phyloP scores from a whole-genome alignment of 2,888 invertebrate genomes.

The Lissonota sp. region DNA sequence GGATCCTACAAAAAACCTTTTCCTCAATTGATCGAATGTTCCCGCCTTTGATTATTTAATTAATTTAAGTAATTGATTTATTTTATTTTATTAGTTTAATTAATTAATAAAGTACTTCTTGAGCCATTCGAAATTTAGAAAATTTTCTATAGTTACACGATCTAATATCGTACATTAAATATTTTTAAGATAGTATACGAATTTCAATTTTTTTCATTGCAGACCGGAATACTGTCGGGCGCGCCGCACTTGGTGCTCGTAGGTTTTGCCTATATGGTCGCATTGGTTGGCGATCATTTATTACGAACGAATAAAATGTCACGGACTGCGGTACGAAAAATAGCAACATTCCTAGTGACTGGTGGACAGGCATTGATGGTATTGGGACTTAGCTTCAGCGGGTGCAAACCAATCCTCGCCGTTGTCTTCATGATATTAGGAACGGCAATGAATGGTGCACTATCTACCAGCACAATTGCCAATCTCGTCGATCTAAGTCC shows the following conservation, averaged over 20 bases:
- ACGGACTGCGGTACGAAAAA: constrained; percentile 87
- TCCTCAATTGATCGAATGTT: too few relatives aligned
- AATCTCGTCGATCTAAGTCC: constrained; percentile 89
- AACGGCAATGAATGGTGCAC: constrained; percentile 87
- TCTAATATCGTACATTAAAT: not conserved
- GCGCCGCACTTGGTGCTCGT: constrained; percentile 87
- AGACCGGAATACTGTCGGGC: constrained; percentile 88
- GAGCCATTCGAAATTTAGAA: too few relatives aligned
- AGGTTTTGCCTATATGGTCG: constrained; percentile 86
- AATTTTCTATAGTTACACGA: too few relatives aligned
- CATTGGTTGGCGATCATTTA: constrained; percentile 86
- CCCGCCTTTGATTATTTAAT: too few relatives aligned
- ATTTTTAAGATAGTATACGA: not conserved
- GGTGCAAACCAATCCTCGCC: constrained; percentile 86
- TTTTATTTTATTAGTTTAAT: too few relatives aligned
- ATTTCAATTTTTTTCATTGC: constrained; percentile 67
- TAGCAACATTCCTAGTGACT: constrained; percentile 86
- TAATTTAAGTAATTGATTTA: too few relatives aligned
- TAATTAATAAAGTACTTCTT: too few relatives aligned
- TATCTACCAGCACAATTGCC: constrained; percentile 88
- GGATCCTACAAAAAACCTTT: too few relatives aligned
- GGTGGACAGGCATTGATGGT: constrained; percentile 87
- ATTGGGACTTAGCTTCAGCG: constrained; percentile 87
- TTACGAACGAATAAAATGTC: constrained; percentile 86
- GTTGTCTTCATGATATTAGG: constrained; percentile 87